Evolutionary conservation across 2,888 invertebrate species (phyloP).

Genomic region (Linnaemya tessellans): DNA sequence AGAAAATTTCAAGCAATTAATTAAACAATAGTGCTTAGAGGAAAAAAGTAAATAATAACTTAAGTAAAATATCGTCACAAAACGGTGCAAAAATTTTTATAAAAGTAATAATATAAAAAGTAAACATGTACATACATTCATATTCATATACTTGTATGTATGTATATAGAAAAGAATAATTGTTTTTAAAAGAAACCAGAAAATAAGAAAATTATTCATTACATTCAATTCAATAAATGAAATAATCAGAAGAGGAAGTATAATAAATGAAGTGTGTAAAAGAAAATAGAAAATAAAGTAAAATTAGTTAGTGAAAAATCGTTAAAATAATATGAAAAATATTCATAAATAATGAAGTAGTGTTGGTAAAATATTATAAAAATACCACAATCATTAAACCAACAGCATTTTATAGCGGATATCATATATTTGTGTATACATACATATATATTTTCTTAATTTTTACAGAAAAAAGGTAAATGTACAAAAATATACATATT

Average conservation of each 20-base stretch:
- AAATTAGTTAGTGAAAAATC: constrained; percentile 43
- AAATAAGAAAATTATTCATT: constrained; percentile 33
- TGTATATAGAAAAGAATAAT: neutral
- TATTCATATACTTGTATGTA: neutral
- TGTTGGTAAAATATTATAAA: constrained; percentile 19
- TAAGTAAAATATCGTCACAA: constrained; percentile 7
- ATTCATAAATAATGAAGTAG: constrained; percentile 25
- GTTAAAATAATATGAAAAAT: constrained; percentile 35
- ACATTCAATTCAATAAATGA: constrained; percentile 11
- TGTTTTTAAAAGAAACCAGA: neutral
- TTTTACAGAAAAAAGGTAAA: constrained; percentile 40
- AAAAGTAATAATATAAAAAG: neutral
- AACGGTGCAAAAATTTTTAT: neutral
- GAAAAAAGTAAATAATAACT: constrained; percentile 29
- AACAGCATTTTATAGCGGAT: constrained; percentile 39
- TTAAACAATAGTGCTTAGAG: constrained; percentile 34
- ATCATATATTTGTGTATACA: neutral
- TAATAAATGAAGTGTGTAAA: constrained; percentile 23
- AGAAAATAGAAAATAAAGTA: constrained; percentile 36
- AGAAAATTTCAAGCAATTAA: constrained; percentile 24
- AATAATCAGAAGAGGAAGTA: constrained; percentile 47
- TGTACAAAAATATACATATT: neutral
- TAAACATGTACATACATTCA: neutral
- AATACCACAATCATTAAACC: constrained; percentile 14
- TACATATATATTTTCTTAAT: neutral